phyloP scores from a whole-genome alignment of 2,888 invertebrate species.

The Agonopterix arenella region DNA sequence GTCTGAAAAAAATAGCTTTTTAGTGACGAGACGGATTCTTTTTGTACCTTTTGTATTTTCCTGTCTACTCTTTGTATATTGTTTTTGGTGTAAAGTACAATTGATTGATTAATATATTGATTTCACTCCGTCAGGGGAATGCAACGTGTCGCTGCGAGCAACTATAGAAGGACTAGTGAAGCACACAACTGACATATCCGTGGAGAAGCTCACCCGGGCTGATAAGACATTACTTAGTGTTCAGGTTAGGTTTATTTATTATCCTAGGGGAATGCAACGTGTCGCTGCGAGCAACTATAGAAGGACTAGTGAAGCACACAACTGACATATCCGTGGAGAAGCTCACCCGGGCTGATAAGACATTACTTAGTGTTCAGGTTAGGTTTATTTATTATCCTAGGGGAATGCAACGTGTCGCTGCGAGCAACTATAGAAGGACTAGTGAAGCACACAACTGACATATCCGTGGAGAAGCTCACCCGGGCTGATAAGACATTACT shows the following conservation, averaged over 20 bases:
- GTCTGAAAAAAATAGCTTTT: too few species aligned
- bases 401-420: conserved; percentile 52
- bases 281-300: conserved; percentile 46
- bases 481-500: conserved; percentile 44
- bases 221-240: conserved; percentile 52
- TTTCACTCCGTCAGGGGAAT: conserved; percentile 48
- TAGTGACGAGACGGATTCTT: too few species aligned
- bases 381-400: conserved; percentile 21
- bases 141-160: conserved; percentile 42
- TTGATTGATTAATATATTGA: neutral
- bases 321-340: conserved; percentile 50
- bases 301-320: conserved; percentile 51
- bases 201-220: conserved; percentile 48
- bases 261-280: conserved; percentile 54
- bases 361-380: conserved; percentile 54
- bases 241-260: conserved; percentile 32
- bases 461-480: conserved; percentile 49
- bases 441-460: conserved; percentile 46
- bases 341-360: conserved; percentile 47
- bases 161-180: conserved; percentile 48
- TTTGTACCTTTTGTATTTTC: too few species aligned
- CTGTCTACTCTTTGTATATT: too few species aligned
- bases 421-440: conserved; percentile 51
- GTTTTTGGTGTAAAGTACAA: too few species aligned
- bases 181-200: conserved; percentile 46